Evolutionary conservation across 1,140 invertebrate species (phyloP).

Genomic region (Bombus vancouverensis): DNA sequence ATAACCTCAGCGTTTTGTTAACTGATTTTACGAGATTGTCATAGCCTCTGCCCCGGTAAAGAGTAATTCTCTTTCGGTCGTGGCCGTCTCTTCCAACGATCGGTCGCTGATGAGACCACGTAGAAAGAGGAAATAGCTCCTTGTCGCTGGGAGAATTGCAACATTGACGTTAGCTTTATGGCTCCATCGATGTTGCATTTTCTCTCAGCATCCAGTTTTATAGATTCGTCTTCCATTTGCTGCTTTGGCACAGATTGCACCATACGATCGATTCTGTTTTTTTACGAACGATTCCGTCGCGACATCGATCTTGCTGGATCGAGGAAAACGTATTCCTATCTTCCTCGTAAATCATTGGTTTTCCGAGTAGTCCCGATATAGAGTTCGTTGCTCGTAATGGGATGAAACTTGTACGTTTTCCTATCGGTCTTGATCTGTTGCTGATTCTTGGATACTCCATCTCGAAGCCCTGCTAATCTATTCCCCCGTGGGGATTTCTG

Average conservation of each 20-base stretch:
- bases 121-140: slow-evolving; percentile 41
- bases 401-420: slow-evolving; percentile 43
- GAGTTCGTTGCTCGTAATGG: slow-evolving; percentile 26
- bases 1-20: not conserved
- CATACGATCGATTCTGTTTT: slow-evolving; percentile 6
- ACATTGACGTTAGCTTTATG: slow-evolving; percentile 37
- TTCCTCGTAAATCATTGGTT: not conserved
- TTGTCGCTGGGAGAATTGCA: slow-evolving; percentile 28
- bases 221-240: not conserved
- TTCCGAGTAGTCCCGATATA: not conserved
- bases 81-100: not conserved
- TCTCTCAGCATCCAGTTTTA: slow-evolving; percentile 35
- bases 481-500: not conserved
- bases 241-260: not conserved
- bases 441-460: slow-evolving; percentile 6
- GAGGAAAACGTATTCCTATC: too few species aligned
- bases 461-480: slow-evolving; percentile 40
- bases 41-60: not conserved
- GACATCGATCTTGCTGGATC: not conserved
- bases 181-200: not conserved
- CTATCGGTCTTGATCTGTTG: not conserved
- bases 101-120: slow-evolving; percentile 27
- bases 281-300: not conserved
- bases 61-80: not conserved
- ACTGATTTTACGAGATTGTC: not conserved